Base-by-base conservation (phyloP, 2,888 invertebrate species). In the Choristoneura rosaceana region DNA sequence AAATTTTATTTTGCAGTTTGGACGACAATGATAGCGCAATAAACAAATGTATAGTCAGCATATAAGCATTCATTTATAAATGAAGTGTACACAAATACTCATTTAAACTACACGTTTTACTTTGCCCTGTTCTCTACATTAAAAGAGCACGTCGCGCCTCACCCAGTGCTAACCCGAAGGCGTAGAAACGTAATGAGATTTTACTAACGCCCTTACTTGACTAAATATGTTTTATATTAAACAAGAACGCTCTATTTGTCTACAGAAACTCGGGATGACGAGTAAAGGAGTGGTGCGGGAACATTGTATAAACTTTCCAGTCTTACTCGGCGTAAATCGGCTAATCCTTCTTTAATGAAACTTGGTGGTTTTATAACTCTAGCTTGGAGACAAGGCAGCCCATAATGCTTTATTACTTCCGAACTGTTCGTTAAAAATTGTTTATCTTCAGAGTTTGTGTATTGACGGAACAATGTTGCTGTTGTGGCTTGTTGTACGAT, bases 311-410 rank as follows among this genome's bases (percentile, higher is more conserved):
- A 73, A 73, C 69, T 73, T 71, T 68, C 63, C n/a, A 63, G 71
- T 68, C 63, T 47, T 14, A 55, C 55, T 33, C 34, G 55, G 67
- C 64, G 68, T 69, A 73, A 73, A 73, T 69, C 73, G 69, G 59
- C 68, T 73, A 73, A 73, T 73, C 73, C 73, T 41, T 45, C 68
- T 73, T 73, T 73, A 73, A 73, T 73, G 73, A 73, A 73, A 73
- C 73, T 73, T 73, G 73, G 68, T 68, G 73, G 73, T 73, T 73
- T 73, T 73, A 73, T 73, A 64, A 60, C 69, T 59, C 55, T 55
- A 10, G 50, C 63, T 58, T 14, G 67, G 67, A 68, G 71, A 71
- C 67, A 63, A 67, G 50, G 69, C 69, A 47, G 62, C 58, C 67
- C 71, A 69, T 73, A 64, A 73, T 73, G 69, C 73, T 73, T 73